Base-by-base conservation (phyloP, 2,797 vertebrate genomes). In the Brotula barbata region DNA sequence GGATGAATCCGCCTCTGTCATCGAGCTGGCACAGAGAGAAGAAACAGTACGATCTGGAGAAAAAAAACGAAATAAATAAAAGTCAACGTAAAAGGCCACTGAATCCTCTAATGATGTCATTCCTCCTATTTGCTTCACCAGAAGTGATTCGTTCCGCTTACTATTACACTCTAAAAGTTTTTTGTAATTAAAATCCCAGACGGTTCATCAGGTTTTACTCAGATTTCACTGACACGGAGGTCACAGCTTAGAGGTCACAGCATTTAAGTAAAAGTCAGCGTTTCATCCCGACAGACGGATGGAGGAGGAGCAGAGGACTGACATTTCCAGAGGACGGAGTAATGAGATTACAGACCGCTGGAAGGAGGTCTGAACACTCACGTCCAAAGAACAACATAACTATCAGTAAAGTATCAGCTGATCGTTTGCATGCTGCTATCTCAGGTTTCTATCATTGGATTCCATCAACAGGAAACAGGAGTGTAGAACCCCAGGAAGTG, bases 241-340 rank as follows among this genome's bases (percentile, higher is more conserved):
- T n/a, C n/a, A n/a, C n/a, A n/a, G 56, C 52, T 21, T 43, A 54
- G 51, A 73, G 68, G 59, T 68, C 64, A 42, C 78, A 75, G 78
- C 80, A 80, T 84, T 83, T 78, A 75, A 68, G 48, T 58, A 64
- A 68, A 75, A 77, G 21, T 28, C 54, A 52, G 63, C 22, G 36
- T 74, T 76, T 78, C 31, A 55, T 57, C 42, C 55, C 37, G 40
- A 33, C 57, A 64, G 34, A 41, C 48, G 17, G 20, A 46, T 9
- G 19, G 40, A 57, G 57, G n/a, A 48, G 50, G 48, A 60, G 66
- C 62, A 39, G 61, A 75, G 59, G 49, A 6, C 46, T 81, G 76
- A 64, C 78, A 81, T 83, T 86, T 80, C 67, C 45, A 79, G 59
- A 64, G 68, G 31, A 68, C 55, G 28, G 17, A 58, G 49, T 60